Evolutionary conservation across 2,113 vertebrate genomes (phyloP), one percentile per base, ranked within the genome.

Genomic region (Grallaria varia): DNA sequence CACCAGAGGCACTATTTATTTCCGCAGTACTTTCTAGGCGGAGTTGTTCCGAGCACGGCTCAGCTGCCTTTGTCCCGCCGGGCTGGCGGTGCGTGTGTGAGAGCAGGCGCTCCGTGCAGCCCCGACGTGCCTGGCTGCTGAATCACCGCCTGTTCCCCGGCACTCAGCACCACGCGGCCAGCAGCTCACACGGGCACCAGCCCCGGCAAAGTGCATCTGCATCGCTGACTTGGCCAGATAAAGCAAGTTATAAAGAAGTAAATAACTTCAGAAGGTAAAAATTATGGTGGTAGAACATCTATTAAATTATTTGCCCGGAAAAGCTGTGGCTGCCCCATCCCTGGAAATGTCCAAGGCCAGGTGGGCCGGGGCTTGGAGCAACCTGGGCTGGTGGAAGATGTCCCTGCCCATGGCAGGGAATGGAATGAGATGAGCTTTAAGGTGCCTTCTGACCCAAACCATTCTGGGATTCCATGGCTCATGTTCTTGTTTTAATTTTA

Each of bases 21-120:
- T 30, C 14, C 52, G 12, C 3, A 30, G 1, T 2, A 0, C 21
- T 66, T 56, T 6, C 6, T 2, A 8, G 58, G 58, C 12, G 63
- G 35, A 21, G 78, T 35, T 45, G 8, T 33, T 7, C 17, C 33
- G 58, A 39, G 79, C 84, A 5, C 2, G 14, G 93, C 23, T 60
- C 20, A 37, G 35, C 82, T 75, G 8, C 68, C 81, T 83, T 20
- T 42, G 80, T 23, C 62, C 33, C 59, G 40, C 5, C 12, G 6
- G 80, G 14, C 19, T 19, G 45, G 42, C 71, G 4, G 73, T 50
- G 66, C 78, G 67, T 88, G 75, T 84, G 87, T 1, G 56, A 39
- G 35, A 23, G 93, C 96, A 91, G 44, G 44, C 44, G 45, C 56
- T 23, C 50, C 69, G 73, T 24, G 80, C 16, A 44, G 42, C 76